phyloP scores from a whole-genome alignment of 2,888 invertebrate genomes.

The Acanthopleura granulata region DNA sequence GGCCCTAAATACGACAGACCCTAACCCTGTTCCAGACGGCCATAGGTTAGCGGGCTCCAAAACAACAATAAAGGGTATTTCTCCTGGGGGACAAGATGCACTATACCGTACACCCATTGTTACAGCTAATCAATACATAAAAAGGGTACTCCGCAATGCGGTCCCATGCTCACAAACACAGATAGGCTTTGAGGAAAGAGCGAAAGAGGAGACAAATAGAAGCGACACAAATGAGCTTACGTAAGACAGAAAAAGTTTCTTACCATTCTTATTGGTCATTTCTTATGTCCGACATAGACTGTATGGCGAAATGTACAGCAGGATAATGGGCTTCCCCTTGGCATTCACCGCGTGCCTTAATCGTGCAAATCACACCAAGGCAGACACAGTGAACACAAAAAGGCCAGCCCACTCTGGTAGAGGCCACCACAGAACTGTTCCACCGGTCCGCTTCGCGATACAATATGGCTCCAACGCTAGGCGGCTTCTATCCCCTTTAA shows the following conservation, averaged over 20 bases:
- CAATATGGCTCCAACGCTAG: conserved; percentile 13
- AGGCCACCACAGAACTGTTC: not conserved
- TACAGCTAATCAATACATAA: not conserved
- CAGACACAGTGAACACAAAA: conserved; percentile 70
- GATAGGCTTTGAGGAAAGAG: no score
- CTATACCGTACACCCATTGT: not conserved
- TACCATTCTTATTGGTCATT: not conserved
- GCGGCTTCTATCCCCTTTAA: conserved; percentile 1
- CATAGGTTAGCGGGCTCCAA: no score
- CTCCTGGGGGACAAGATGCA: not conserved
- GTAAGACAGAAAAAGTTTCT: not conserved
- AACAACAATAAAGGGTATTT: no score
- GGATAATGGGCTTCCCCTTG: conserved; percentile 83
- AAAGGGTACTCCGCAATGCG: not conserved
- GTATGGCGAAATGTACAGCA: not conserved
- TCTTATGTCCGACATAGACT: not conserved
- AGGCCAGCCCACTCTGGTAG: conserved; percentile 36
- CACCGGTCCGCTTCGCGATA: not conserved
- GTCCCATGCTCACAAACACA: no score
- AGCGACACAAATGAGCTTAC: not conserved
- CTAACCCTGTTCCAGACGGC: no score
- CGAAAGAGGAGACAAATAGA: no score
- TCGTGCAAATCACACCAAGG: conserved; percentile 85
- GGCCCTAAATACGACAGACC: no score
- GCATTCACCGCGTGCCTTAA: conserved; percentile 99